A percentile compares a stretch with the other conserved stretches of the same genome.
Evolutionary conservation across 2,113 vertebrate species (phyloP).

Genomic region (Sialia sialis): DNA sequence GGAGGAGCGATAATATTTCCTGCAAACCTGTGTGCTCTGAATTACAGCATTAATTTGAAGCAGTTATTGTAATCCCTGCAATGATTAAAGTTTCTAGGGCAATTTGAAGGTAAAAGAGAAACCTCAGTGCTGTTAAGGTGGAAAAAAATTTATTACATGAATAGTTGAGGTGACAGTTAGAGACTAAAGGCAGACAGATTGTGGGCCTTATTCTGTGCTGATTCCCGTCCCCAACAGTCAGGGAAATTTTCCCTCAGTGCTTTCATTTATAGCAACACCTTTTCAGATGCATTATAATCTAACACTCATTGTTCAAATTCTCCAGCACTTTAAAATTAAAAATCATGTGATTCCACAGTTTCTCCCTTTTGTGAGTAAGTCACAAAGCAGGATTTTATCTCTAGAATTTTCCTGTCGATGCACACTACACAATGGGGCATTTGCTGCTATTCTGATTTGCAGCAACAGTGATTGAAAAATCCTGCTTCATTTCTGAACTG

Average conservation of each 20-base stretch:
- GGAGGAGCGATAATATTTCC: background rate
- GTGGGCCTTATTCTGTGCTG: background rate
- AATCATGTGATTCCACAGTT: background rate
- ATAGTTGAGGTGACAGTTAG: background rate
- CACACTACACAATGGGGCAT: background rate
- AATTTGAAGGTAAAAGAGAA: slow-evolving; percentile 19
- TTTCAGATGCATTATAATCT: background rate
- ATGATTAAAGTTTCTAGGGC: slow-evolving; percentile 2
- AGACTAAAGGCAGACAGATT: background rate
- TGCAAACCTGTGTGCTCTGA: background rate
- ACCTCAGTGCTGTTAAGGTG: background rate
- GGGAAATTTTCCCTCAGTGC: background rate
- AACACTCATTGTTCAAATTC: background rate
- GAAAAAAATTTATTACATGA: background rate
- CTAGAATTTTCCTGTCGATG: background rate
- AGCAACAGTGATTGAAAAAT: background rate
- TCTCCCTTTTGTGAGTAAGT: background rate
- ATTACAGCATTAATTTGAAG: slow-evolving; percentile 27
- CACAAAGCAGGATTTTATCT: background rate
- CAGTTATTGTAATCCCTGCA: background rate
- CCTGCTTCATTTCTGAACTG: background rate
- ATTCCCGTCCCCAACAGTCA: background rate
- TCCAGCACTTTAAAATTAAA: background rate
- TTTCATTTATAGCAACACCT: background rate
- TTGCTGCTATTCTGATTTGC: background rate